phyloP scores from a whole-genome alignment of 2,797 vertebrate species.

The Sarcophilus harrisii region DNA sequence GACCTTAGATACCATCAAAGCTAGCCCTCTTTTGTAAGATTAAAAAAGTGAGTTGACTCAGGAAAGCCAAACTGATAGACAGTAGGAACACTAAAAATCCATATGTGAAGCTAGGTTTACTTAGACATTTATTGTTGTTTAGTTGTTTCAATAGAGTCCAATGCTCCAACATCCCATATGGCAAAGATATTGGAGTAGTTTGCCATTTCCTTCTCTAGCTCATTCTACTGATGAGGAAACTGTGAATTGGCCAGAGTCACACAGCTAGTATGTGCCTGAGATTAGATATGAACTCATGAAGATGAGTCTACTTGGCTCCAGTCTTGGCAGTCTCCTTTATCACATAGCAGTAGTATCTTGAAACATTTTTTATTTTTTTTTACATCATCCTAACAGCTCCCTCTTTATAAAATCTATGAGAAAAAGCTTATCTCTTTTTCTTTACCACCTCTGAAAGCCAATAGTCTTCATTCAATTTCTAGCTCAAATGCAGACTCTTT shows the following conservation, averaged over 20 bases:
- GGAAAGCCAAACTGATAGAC: background rate
- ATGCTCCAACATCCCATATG: background rate
- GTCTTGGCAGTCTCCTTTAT: background rate
- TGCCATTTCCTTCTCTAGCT: background rate
- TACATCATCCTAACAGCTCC: background rate
- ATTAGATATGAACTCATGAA: background rate
- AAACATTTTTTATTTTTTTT: background rate
- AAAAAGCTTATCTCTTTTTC: background rate
- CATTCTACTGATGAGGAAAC: constrained; percentile 4
- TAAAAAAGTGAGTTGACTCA: background rate
- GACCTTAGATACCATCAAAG: background rate
- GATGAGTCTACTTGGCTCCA: background rate
- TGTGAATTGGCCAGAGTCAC: background rate
- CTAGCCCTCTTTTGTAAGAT: background rate
- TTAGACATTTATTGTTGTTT: background rate
- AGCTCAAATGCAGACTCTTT: background rate
- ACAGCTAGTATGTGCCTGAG: background rate
- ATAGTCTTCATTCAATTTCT: background rate
- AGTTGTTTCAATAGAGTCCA: background rate
- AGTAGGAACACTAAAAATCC: background rate
- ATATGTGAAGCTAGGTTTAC: background rate
- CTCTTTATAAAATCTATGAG: background rate
- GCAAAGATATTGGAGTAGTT: background rate
- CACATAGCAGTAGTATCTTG: background rate
- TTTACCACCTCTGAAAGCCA: background rate